A percentile compares a stretch with the other conserved stretches of the same genome.
phyloP scores from a whole-genome alignment of 2,113 vertebrate species.

The Macquaria australasica region DNA sequence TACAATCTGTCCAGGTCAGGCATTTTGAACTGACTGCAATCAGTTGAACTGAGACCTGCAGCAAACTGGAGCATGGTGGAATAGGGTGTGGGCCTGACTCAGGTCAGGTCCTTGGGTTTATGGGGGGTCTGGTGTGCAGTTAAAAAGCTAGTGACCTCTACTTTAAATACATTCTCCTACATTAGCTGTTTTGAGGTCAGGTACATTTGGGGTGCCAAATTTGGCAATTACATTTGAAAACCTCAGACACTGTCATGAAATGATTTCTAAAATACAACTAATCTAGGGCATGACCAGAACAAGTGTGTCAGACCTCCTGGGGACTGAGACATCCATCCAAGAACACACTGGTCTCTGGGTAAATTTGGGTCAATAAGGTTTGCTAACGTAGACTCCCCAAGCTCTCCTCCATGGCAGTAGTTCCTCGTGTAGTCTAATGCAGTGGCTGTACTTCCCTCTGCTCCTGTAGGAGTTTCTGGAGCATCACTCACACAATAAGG shows the following conservation, averaged over 20 bases:
- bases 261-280: conserved; percentile 48
- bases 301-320: conserved; percentile 61
- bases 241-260: conserved; percentile 25
- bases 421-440: neutral
- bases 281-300: conserved; percentile 64
- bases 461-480: neutral
- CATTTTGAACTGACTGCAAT: neutral
- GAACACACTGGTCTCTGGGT: conserved; percentile 26
- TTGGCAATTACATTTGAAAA: conserved; percentile 17
- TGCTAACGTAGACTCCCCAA: neutral
- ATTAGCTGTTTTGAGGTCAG: conserved; percentile 37
- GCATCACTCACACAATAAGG: neutral
- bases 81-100: too few relatives aligned
- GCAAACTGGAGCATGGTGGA: neutral
- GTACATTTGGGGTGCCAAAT: conserved; percentile 4
- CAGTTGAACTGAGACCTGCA: neutral
- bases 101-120: neutral
- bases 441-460: neutral
- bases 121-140: neutral
- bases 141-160: conserved; percentile 3
- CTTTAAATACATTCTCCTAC: conserved; percentile 15
- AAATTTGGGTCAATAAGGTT: conserved; percentile 44
- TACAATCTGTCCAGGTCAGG: neutral
- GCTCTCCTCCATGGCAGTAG: neutral
- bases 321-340: conserved; percentile 29